Percentiles rank a stretch among this genome's conserved stretches.
These are phyloP conservation scores for Sebastes oblongus DNA, from an alignment of 2,797 vertebrate species.

Conservation along the genomic window DNA sequence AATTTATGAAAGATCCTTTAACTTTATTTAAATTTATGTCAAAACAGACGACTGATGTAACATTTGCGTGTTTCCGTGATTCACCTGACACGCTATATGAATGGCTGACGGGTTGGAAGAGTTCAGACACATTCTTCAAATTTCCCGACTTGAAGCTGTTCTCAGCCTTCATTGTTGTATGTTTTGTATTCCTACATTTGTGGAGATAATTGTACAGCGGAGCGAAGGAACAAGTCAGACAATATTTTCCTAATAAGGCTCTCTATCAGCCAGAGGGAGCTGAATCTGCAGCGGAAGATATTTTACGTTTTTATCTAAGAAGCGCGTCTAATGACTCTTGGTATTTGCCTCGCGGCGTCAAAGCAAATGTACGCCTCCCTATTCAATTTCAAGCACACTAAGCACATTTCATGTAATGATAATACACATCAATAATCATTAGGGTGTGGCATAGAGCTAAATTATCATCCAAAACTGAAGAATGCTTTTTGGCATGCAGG, in stretches of 20 bases:
- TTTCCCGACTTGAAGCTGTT: slow-evolving; percentile 24
- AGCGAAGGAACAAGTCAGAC: slow-evolving; percentile 61
- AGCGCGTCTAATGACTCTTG: slow-evolving; percentile 68
- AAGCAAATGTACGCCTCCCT: slow-evolving; percentile 59
- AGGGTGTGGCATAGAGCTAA: slow-evolving; percentile 35
- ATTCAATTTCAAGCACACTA: slow-evolving; percentile 73
- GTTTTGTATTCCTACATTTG: slow-evolving; percentile 34
- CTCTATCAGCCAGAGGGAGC: slow-evolving; percentile 67
- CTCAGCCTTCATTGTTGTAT: slow-evolving; percentile 16
- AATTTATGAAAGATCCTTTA: neutral
- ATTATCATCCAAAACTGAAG: slow-evolving; percentile 46
- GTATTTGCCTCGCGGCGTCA: slow-evolving; percentile 58
- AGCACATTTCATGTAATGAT: slow-evolving; percentile 70
- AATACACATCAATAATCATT: slow-evolving; percentile 71
- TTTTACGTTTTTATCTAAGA: slow-evolving; percentile 68
- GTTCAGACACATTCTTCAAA: slow-evolving; percentile 1
- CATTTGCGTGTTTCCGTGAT: neutral
- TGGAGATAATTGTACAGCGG: slow-evolving; percentile 49
- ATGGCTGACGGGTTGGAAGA: neutral
- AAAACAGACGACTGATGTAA: neutral
- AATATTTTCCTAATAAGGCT: slow-evolving; percentile 69
- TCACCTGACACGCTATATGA: neutral
- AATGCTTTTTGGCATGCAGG: slow-evolving; percentile 18
- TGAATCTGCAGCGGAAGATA: slow-evolving; percentile 52
- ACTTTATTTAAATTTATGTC: neutral